Base-by-base conservation (phyloP, 1,140 invertebrate species). In the Aphelenchoides fujianensis region DNA sequence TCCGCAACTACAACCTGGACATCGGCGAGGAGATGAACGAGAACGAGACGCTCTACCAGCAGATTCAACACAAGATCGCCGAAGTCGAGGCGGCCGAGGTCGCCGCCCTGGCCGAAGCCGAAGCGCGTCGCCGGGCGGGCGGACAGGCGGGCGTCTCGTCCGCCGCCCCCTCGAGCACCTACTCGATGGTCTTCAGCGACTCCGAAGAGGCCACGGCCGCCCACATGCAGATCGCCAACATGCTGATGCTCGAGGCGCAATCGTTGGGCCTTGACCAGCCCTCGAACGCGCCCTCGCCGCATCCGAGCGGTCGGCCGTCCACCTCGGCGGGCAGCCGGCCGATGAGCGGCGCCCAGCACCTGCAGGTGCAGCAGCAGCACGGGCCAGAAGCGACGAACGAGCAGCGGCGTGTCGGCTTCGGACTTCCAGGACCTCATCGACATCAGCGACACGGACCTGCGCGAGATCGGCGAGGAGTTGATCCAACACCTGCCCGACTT, bases 231-330 rank as follows among this genome's bases (percentile, higher is more conserved):
- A 30, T 66, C 31, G 63, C 63, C 19, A 66, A 66, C 36, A 66
- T 66, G 63, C 53, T 66, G 63, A 66, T 66, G 63, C 16, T 35
- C 19, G 63, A 66, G 16, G 63, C 63, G 53, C 32, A 66, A 12
- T 16, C 36, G 37, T 30, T 66, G 9, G 63, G 63, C 0, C 34
- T 66, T 0, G 63, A 66, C 7, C 31, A 66, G 31, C 63, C 63
- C 12, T 66, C 63, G 1, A 23, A 66, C 53, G 16, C 63, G 31
- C 5, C 19, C 23, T 7, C 55, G 7, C 27, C 34, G 12, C 55
- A 19, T 5, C 5, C 55, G 19, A 5, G 55, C 23, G 41, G 41
- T n/a, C n/a, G n/a, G n/a, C n/a, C n/a, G n/a, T n/a, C n/a, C n/a
- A n/a, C n/a, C n/a, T n/a, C n/a, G n/a, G n/a, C n/a, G n/a, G n/a